Base-by-base conservation (phyloP, 1,140 invertebrate species). In the Arion vulgaris region DNA sequence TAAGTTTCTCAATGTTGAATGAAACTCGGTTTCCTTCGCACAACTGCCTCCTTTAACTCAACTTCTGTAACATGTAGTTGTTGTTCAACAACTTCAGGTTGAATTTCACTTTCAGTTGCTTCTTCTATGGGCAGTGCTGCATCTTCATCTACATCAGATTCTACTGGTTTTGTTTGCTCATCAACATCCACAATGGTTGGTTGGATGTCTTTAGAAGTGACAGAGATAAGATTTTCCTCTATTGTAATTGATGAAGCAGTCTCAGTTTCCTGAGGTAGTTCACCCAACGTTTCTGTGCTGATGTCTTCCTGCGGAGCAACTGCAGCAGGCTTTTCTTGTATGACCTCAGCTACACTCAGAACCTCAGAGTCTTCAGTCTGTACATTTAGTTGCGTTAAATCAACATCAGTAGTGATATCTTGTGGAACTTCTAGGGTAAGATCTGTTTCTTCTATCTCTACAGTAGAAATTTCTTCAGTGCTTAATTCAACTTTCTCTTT, bases 21-120 rank as follows among this genome's bases (percentile, higher is more conserved):
- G 85, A 49, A 91, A 90, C 49, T 84, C 81, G 26, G 90, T 89
- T 39, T 85, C 0, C 68, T 49, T 28, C 82, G 80, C 49, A 74
- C 76, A 9, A 68, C 77, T 53, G 66, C 53, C 41, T 73, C 68
- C 79, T 82, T 34, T 1, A 80, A 34, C n/a, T 80, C 81, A 39
- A 82, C 49, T 38, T 81, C 76, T 26, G 76, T 78, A 34, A 32
- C 74, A 23, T 57, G 23, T 53, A 17, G 36, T n/a, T 51, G 13
- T 32, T 51, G 28, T 23, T 76, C 49, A 76, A 49, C 41, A 75
- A 49, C 45, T 76, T 76, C 74, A 51, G 32, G n/a, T 36, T 76
- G 36, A 39, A 45, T 28, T 39, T 71, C n/a, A 39, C 15, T 71
- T 45, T 73, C 71, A 41, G 36, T 28, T 15, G 41, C 28, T 73